These are phyloP conservation scores for Macrotis lagotis DNA, from an alignment of 2,113 vertebrate genomes.

Conservation along the genomic window DNA sequence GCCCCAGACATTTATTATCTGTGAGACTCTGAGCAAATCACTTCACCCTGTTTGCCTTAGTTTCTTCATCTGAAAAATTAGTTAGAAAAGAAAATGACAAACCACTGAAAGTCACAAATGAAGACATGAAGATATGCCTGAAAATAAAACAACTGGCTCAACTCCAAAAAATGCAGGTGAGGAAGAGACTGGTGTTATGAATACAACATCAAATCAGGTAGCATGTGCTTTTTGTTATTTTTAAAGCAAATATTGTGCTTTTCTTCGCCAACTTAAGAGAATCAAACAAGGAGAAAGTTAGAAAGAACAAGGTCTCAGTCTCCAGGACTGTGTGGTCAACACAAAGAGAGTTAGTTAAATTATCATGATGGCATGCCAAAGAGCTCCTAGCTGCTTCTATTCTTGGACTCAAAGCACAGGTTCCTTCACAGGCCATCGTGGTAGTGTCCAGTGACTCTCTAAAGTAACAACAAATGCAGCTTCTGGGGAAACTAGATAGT, in stretches of 20 bases:
- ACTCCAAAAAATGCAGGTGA: background rate
- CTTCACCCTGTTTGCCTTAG: background rate
- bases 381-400: background rate
- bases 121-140: background rate
- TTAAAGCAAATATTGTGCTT: background rate
- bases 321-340: background rate
- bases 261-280: background rate
- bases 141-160: background rate
- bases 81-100: background rate
- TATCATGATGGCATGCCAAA: background rate
- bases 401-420: background rate
- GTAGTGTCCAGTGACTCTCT: background rate
- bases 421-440: background rate
- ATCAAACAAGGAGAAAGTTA: background rate
- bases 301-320: background rate
- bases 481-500: no score
- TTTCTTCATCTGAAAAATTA: background rate
- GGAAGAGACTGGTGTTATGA: background rate
- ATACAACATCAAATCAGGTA: background rate
- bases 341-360: constrained; percentile 6
- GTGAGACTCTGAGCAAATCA: background rate
- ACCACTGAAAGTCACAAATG: background rate
- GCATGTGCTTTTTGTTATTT: background rate
- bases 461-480: background rate
- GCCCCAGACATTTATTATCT: background rate